Percentiles rank a stretch among this genome's conserved stretches.
These are phyloP conservation scores for Anser cygnoides DNA, from an alignment of 2,113 vertebrate species.

Conservation along the genomic window DNA sequence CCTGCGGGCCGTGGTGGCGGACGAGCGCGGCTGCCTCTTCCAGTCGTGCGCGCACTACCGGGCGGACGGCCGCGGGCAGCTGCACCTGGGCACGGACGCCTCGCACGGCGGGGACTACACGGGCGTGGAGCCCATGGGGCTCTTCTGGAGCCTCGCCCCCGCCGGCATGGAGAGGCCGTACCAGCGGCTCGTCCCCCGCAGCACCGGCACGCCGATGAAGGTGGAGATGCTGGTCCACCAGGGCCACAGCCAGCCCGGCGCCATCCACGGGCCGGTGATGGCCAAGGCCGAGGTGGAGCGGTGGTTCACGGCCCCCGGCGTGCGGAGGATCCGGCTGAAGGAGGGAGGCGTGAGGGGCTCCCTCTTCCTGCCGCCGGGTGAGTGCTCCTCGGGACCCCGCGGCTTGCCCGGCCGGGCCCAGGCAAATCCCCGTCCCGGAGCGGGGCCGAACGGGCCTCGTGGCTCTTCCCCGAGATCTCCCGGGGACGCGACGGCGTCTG, in stretches of 20 bases:
- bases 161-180: slow-evolving; percentile 64
- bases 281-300: slow-evolving; percentile 56
- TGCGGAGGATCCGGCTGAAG: slow-evolving; percentile 65
- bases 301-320: slow-evolving; percentile 51
- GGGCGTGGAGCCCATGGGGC: slow-evolving; percentile 72
- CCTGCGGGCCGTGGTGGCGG: slow-evolving; percentile 39
- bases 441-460: fast-evolving
- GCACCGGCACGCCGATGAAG: slow-evolving; percentile 41
- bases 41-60: slow-evolving; percentile 66
- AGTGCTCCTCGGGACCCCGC: not conserved
- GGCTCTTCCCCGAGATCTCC: not conserved
- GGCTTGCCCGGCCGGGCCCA: not conserved
- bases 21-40: slow-evolving; percentile 52
- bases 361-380: slow-evolving; percentile 70
- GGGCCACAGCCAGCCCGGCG: not conserved
- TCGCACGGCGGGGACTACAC: slow-evolving; percentile 68
- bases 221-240: slow-evolving; percentile 65
- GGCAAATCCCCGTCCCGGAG: fast-evolving
- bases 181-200: slow-evolving; percentile 45
- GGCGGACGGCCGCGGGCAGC: slow-evolving; percentile 43
- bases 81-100: slow-evolving; percentile 40
- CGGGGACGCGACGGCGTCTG: fast-evolving
- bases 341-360: slow-evolving; percentile 59
- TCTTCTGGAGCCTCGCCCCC: slow-evolving; percentile 72
- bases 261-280: slow-evolving; percentile 35